phyloP scores from a whole-genome alignment of 2,888 invertebrate species.

The Parelbella ahira region DNA sequence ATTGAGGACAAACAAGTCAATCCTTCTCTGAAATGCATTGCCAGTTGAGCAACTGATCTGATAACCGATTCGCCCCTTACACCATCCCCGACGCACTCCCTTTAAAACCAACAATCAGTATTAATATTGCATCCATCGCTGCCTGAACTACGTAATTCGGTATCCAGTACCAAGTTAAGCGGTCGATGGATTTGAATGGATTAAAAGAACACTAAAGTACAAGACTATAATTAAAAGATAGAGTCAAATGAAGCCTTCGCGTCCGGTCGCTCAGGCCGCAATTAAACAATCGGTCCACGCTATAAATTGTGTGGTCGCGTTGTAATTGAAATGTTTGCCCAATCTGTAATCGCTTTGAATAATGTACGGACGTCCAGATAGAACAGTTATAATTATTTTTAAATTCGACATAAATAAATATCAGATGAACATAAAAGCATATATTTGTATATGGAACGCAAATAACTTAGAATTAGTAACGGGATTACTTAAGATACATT shows the following conservation, averaged over 20 bases:
- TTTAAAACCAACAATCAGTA: not conserved
- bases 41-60: slow-evolving; percentile 21
- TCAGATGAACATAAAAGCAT: too few relatives aligned
- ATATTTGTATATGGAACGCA: too few relatives aligned
- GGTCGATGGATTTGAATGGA: slow-evolving; percentile 2
- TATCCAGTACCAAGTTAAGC: not conserved
- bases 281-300: slow-evolving; percentile 20
- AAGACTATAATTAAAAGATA: slow-evolving; percentile 17
- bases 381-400: slow-evolving; percentile 8
- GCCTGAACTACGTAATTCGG: not conserved
- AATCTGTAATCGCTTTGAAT: slow-evolving; percentile 16
- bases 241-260: slow-evolving; percentile 20
- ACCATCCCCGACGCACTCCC: not conserved
- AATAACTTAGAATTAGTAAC: too few relatives aligned
- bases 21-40: slow-evolving; percentile 19
- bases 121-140: not conserved
- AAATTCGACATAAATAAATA: too few relatives aligned
- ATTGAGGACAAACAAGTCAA: slow-evolving; percentile 20
- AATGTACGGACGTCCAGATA: slow-evolving; percentile 14
- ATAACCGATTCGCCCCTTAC: slow-evolving; percentile 18
- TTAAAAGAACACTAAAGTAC: slow-evolving; percentile 1
- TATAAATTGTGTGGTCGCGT: slow-evolving; percentile 16
- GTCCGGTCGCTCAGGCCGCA: slow-evolving; percentile 17
- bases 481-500: too few relatives aligned
- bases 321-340: slow-evolving; percentile 22